phyloP scores from a whole-genome alignment of 2,888 invertebrate species.

The Synergus japonicus region DNA sequence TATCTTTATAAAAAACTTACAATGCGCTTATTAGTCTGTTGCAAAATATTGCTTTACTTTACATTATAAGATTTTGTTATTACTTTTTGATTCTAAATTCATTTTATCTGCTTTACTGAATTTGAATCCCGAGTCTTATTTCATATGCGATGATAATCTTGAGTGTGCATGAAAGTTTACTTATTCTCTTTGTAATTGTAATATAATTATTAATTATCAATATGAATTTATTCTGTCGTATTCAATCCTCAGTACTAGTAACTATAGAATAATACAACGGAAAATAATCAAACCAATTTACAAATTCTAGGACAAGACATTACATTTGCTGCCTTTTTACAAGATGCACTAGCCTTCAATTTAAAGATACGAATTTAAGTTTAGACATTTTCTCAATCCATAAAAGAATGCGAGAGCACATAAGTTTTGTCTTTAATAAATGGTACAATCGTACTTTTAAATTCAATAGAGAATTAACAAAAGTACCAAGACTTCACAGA shows the following conservation, averaged over 20 bases:
- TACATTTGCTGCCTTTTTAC: slow-evolving; percentile 15
- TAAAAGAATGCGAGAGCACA: not conserved
- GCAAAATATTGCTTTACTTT: not conserved
- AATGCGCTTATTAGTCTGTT: slow-evolving; percentile 25
- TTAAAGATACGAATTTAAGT: not conserved
- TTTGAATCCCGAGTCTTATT: not conserved
- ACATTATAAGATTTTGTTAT: slow-evolving; percentile 17
- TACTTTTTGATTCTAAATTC: not conserved
- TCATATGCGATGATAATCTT: slow-evolving; percentile 41
- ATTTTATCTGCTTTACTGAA: not conserved
- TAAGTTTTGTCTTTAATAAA: not conserved
- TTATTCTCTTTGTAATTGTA: slow-evolving; percentile 4
- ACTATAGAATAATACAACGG: not conserved
- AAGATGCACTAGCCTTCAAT: slow-evolving; percentile 4
- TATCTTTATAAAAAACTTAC: slow-evolving; percentile 13
- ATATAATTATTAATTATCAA: slow-evolving; percentile 17
- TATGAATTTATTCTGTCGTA: not conserved
- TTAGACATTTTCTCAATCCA: slow-evolving; percentile 16
- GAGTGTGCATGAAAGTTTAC: slow-evolving; percentile 43
- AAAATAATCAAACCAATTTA: no score
- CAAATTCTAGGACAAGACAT: not conserved
- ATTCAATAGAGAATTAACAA: slow-evolving; percentile 56
- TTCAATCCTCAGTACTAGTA: not conserved
- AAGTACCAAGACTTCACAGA: slow-evolving; percentile 59
- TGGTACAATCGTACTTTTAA: slow-evolving; percentile 47